Evolutionary conservation across 2,113 vertebrate species (phyloP).

Genomic region (Bungarus multicinctus): DNA sequence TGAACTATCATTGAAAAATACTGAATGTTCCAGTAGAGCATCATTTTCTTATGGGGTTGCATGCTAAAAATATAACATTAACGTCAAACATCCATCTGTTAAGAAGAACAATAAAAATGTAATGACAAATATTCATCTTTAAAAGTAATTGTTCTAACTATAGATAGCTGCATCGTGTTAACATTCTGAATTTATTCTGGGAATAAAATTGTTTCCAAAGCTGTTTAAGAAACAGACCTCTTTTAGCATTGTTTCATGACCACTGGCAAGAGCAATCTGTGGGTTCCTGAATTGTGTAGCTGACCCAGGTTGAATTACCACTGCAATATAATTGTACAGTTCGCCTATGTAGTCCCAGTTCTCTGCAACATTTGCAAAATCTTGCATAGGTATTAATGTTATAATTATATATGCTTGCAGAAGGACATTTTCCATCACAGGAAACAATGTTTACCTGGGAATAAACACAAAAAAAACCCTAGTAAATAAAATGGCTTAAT

Average conservation of each 20-base stretch:
- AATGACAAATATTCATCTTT: not conserved
- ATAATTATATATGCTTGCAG: conserved; percentile 99
- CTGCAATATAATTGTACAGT: conserved; percentile 91
- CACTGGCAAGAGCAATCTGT: conserved; percentile 98
- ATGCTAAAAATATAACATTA: not conserved
- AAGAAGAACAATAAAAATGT: not conserved
- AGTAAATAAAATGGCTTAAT: not conserved
- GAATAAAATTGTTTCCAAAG: conserved; percentile 1
- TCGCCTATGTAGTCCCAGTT: conserved; percentile 89
- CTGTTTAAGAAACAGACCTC: not conserved
- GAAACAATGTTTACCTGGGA: conserved; percentile 95
- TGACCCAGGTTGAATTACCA: conserved; percentile 92
- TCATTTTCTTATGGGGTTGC: not conserved
- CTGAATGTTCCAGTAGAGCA: not conserved
- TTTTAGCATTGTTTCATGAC: conserved; percentile 73
- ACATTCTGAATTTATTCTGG: conserved; percentile 3
- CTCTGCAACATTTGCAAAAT: conserved; percentile 97
- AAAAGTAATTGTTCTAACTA: not conserved
- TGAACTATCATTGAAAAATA: not conserved
- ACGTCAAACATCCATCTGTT: not conserved
- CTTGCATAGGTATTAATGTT: conserved; percentile 96
- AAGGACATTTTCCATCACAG: conserved; percentile 95
- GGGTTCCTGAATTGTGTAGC: conserved; percentile 92
- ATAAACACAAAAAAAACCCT: not conserved
- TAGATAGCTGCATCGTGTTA: not conserved